Percentiles rank a stretch among this genome's conserved stretches.
These are phyloP conservation scores for Phragmatobia fuliginosa DNA, from an alignment of 2,888 invertebrate species.

Conservation along the genomic window DNA sequence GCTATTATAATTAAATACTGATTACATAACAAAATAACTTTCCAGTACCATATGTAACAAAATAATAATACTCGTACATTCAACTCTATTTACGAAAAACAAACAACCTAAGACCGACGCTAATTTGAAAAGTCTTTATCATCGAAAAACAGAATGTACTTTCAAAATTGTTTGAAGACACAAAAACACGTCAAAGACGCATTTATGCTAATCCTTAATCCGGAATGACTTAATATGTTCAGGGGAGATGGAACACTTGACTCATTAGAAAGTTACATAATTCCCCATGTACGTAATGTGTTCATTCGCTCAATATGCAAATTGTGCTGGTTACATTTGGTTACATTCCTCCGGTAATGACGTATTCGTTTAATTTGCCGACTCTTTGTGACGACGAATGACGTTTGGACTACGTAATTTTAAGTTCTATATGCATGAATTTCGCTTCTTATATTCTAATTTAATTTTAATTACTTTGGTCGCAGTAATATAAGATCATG, in stretches of 20 bases:
- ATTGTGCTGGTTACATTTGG: constrained; percentile 25
- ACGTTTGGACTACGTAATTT: constrained; percentile 25
- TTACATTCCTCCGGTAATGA: constrained; percentile 42
- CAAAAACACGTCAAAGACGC: constrained; percentile 19
- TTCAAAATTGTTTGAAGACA: constrained; percentile 19
- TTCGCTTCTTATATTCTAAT: not conserved
- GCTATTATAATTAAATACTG: not conserved
- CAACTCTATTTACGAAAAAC: not conserved
- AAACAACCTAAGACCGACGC: constrained; percentile 2
- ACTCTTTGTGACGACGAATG: constrained; percentile 39
- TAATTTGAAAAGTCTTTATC: constrained; percentile 14
- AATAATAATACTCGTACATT: not conserved
- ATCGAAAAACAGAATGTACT: constrained; percentile 15
- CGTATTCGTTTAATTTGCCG: constrained; percentile 46
- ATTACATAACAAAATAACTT: not conserved
- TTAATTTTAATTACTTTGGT: not conserved
- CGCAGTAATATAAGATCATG: no score
- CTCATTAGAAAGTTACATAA: constrained; percentile 31
- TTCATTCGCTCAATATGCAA: constrained; percentile 50
- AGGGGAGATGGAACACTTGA: constrained; percentile 15
- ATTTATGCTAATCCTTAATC: constrained; percentile 43
- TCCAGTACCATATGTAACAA: not conserved
- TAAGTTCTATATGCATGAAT: not conserved
- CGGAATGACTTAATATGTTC: constrained; percentile 27
- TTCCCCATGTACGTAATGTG: constrained; percentile 31